A percentile compares a stretch with the other conserved stretches of the same genome.
Evolutionary conservation across 2,888 invertebrate genomes (phyloP).

Genomic region (Cylindroiulus punctatus): DNA sequence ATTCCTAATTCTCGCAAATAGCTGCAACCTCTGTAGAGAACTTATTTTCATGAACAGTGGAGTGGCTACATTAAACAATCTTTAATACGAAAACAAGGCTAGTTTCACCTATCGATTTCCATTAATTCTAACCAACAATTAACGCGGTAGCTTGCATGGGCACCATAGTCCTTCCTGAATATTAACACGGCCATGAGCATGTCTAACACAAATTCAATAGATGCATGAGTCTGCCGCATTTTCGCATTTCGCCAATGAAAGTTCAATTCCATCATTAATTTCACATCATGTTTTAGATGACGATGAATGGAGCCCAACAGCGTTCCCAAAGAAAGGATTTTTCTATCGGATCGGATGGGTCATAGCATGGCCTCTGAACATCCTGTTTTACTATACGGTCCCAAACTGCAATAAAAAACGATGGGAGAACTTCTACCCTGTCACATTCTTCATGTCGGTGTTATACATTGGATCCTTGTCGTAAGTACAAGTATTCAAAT

Average conservation of each 20-base stretch:
- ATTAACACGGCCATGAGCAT: slow-evolving; percentile 33
- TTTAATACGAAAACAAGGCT: background rate
- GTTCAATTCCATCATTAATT: background rate
- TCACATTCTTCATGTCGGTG: slow-evolving; percentile 92
- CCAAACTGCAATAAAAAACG: slow-evolving; percentile 87
- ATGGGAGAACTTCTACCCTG: slow-evolving; percentile 86
- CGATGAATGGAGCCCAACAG: slow-evolving; percentile 23
- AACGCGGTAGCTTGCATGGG: background rate
- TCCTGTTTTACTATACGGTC: slow-evolving; percentile 73
- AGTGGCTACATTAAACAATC: background rate
- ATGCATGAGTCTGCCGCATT: background rate
- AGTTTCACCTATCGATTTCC: background rate
- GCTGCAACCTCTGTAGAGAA: background rate
- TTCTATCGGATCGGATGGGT: slow-evolving; percentile 61
- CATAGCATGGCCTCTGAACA: slow-evolving; percentile 63
- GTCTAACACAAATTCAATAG: background rate
- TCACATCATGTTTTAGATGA: background rate
- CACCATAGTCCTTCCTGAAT: background rate
- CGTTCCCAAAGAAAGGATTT: slow-evolving; percentile 13
- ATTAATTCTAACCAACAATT: background rate
- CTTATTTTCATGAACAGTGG: background rate
- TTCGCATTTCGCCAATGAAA: background rate
- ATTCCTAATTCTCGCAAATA: background rate
- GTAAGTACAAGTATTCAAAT: slow-evolving; percentile 4
- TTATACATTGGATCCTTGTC: slow-evolving; percentile 92